phyloP scores from a whole-genome alignment of 2,888 invertebrate genomes.

The Dynastes grantii region DNA sequence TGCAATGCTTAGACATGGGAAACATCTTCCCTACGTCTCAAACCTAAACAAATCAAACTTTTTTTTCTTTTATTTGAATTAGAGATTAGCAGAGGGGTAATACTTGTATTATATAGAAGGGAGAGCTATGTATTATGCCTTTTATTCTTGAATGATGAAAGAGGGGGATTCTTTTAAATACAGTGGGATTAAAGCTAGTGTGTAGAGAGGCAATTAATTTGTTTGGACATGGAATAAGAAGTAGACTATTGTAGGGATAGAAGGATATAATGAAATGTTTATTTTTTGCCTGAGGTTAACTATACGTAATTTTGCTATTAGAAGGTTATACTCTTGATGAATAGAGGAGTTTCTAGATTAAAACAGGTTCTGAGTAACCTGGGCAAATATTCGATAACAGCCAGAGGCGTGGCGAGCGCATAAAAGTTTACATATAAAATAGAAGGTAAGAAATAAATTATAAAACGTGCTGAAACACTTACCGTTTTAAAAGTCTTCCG shows the following conservation, averaged over 20 bases:
- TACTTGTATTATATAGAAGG: too few relatives aligned
- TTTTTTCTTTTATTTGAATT: neutral
- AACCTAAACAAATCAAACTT: too few relatives aligned
- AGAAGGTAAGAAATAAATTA: too few relatives aligned
- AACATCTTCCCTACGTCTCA: neutral
- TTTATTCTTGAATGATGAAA: neutral
- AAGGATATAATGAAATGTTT: neutral
- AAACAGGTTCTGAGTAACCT: too few relatives aligned
- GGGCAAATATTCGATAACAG: too few relatives aligned
- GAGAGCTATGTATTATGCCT: neutral
- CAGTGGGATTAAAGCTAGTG: neutral
- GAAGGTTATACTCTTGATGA: neutral
- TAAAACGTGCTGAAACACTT: too few relatives aligned
- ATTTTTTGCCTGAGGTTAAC: neutral
- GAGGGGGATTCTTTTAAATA: neutral
- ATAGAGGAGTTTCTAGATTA: too few relatives aligned
- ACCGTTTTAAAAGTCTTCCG: too few relatives aligned
- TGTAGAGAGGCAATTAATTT: neutral
- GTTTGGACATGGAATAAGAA: conserved; percentile 7
- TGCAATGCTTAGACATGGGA: conserved; percentile 13
- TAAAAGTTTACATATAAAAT: too few relatives aligned
- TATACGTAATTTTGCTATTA: neutral
- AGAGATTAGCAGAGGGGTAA: neutral
- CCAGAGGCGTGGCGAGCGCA: too few relatives aligned
- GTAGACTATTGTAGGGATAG: neutral